A percentile compares a stretch with the other conserved stretches of the same genome.
These are phyloP conservation scores for Apoderus coryli DNA, from an alignment of 2,888 invertebrate genomes.

Conservation along the genomic window DNA sequence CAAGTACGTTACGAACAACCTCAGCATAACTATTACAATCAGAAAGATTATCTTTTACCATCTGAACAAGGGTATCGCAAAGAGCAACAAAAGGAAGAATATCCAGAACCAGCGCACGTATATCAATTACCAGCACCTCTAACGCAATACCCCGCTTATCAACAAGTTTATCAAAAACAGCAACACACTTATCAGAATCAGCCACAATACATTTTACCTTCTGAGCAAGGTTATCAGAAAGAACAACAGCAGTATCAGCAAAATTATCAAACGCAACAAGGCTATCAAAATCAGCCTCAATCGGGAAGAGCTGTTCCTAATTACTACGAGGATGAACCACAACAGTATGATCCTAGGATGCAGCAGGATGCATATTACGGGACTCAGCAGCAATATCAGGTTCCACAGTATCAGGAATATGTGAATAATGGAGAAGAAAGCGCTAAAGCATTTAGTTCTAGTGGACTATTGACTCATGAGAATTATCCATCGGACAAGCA, in stretches of 20 bases:
- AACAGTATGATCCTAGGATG: slow-evolving; percentile 10
- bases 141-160: not conserved
- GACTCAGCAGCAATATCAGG: slow-evolving; percentile 7
- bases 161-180: slow-evolving; percentile 2
- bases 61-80: slow-evolving; percentile 4
- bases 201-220: too few species aligned
- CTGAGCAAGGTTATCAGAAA: slow-evolving; percentile 2
- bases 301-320: slow-evolving; percentile 8
- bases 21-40: too few species aligned
- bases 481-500: slow-evolving; percentile 44
- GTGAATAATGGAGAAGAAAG: slow-evolving; percentile 6
- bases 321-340: slow-evolving; percentile 8
- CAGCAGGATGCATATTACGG: slow-evolving; percentile 3
- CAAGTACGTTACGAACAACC: slow-evolving; percentile 15
- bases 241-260: slow-evolving; percentile 1
- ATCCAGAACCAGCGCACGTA: too few species aligned
- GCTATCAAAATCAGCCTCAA: slow-evolving; percentile 8
- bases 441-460: slow-evolving; percentile 3
- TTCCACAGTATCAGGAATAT: slow-evolving; percentile 7
- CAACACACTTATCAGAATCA: too few species aligned
- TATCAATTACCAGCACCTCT: too few species aligned
- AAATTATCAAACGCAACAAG: slow-evolving; percentile 10
- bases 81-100: not conserved
- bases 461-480: slow-evolving; percentile 34
- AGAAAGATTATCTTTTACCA: too few species aligned